These are phyloP conservation scores for Trimorus sp. DNA, from an alignment of 2,888 invertebrate species.

Conservation along the genomic window DNA sequence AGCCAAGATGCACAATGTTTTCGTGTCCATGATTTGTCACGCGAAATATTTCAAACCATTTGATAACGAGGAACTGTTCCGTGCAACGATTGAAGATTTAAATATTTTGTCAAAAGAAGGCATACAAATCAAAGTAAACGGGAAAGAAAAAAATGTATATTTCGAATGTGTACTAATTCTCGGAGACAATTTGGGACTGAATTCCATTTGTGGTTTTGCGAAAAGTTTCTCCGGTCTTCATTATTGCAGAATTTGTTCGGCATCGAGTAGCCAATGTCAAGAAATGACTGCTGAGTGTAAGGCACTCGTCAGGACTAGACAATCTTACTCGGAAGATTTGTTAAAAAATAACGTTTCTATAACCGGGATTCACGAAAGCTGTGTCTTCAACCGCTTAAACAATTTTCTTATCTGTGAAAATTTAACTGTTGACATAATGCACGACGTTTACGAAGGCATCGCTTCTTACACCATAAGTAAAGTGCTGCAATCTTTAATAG, in stretches of 20 bases:
- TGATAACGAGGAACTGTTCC: conserved; percentile 26
- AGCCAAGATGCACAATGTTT: conserved; percentile 48
- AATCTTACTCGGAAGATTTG: not conserved
- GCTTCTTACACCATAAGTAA: not conserved
- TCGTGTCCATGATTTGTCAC: conserved; percentile 44
- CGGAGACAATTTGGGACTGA: conserved; percentile 59
- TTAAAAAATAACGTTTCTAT: not conserved
- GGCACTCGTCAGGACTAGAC: not conserved
- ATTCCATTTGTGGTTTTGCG: conserved; percentile 22
- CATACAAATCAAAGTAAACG: conserved; percentile 34
- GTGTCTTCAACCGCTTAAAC: not conserved
- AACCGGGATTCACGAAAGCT: not conserved
- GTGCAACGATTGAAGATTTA: conserved; percentile 25
- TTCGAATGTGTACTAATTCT: conserved; percentile 56
- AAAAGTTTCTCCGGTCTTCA: conserved; percentile 15
- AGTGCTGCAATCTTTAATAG: not conserved
- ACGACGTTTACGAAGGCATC: conserved; percentile 1
- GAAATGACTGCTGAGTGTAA: conserved; percentile 2
- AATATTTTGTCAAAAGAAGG: conserved; percentile 31
- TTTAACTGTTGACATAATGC: not conserved
- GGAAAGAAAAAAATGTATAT: conserved; percentile 25
- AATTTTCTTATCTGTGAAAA: conserved; percentile 3
- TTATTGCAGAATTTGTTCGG: conserved; percentile 18
- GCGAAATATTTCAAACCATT: conserved; percentile 23
- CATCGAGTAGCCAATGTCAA: not conserved